A percentile compares a stretch with the other conserved stretches of the same genome.
Conservation (phyloP, 2,888 invertebrate species). For the Noctua pronuba region DNA sequence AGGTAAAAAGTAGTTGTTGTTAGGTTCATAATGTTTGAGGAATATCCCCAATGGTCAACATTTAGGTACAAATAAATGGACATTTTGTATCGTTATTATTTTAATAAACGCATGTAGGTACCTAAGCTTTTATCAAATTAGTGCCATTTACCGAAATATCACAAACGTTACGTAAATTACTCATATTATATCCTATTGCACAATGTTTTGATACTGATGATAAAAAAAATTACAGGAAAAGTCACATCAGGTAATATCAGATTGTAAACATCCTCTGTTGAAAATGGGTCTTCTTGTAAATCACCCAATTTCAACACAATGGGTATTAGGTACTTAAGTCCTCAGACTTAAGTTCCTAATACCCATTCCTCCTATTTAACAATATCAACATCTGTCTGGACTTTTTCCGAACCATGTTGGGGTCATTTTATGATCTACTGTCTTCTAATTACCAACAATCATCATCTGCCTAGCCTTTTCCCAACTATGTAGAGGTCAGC, state of each 20-base stretch:
- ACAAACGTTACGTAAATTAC: conserved; percentile 13
- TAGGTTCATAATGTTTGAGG: neutral
- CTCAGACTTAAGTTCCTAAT: too few relatives aligned
- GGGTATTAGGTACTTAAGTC: neutral
- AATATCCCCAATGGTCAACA: neutral
- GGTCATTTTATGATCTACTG: too few relatives aligned
- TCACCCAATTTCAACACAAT: neutral
- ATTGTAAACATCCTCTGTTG: conserved; percentile 12
- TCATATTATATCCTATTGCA: conserved; percentile 35
- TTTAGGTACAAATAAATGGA: neutral
- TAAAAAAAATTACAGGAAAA: conserved; percentile 4
- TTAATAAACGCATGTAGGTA: neutral
- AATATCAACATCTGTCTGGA: too few relatives aligned
- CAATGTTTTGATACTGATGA: conserved; percentile 37
- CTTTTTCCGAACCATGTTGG: too few relatives aligned
- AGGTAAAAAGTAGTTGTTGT: neutral
- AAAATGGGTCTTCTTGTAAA: neutral
- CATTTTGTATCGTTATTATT: conserved; percentile 1
- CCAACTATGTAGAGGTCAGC: neutral
- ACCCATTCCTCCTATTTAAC: too few relatives aligned
- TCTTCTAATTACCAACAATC: too few relatives aligned
- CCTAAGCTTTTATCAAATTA: neutral
- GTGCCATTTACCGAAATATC: conserved; percentile 28
- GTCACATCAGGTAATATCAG: conserved; percentile 16
- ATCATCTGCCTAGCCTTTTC: neutral